phyloP scores from a whole-genome alignment of 2,888 invertebrate species.

The Athripsodes cinereus region DNA sequence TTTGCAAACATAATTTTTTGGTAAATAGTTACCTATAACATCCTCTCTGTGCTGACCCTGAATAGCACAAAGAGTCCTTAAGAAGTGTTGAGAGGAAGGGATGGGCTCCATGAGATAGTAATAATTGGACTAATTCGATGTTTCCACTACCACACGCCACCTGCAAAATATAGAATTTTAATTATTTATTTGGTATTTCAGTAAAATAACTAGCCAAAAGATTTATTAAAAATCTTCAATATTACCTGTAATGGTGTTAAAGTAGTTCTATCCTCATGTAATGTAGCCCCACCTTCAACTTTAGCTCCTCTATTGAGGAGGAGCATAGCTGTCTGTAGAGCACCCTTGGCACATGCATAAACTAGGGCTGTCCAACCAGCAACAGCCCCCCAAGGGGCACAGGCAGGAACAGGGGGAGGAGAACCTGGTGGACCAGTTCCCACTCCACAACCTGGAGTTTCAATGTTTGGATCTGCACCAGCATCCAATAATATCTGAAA shows the following conservation, averaged over 20 bases:
- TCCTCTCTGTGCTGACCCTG: constrained; percentile 78
- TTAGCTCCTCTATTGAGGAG: constrained; percentile 74
- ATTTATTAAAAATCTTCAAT: too few relatives aligned
- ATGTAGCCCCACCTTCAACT: constrained; percentile 78
- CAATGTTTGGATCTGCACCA: constrained; percentile 76
- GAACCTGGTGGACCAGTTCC: constrained; percentile 34
- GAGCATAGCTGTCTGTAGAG: constrained; percentile 56
- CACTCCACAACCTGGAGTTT: constrained; percentile 56
- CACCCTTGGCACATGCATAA: constrained; percentile 58
- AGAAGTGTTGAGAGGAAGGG: constrained; percentile 81
- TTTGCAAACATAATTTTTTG: too few relatives aligned
- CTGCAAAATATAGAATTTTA: constrained; percentile 33
- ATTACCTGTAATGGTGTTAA: constrained; percentile 78
- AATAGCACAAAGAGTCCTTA: constrained; percentile 79
- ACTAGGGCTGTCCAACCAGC: constrained; percentile 79
- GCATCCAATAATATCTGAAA: constrained; percentile 64
- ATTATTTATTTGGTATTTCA: too few relatives aligned
- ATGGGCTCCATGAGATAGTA: constrained; percentile 80
- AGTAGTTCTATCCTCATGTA: constrained; percentile 79
- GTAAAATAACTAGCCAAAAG: too few relatives aligned
- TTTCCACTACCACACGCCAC: constrained; percentile 77
- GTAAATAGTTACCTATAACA: constrained; percentile 63
- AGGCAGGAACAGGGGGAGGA: constrained; percentile 32
- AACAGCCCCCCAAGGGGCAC: constrained; percentile 31
- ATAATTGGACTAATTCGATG: constrained; percentile 69